These are phyloP conservation scores for Phodopus roborovskii DNA, from an alignment of 2,113 vertebrate species.

Conservation along the genomic window DNA sequence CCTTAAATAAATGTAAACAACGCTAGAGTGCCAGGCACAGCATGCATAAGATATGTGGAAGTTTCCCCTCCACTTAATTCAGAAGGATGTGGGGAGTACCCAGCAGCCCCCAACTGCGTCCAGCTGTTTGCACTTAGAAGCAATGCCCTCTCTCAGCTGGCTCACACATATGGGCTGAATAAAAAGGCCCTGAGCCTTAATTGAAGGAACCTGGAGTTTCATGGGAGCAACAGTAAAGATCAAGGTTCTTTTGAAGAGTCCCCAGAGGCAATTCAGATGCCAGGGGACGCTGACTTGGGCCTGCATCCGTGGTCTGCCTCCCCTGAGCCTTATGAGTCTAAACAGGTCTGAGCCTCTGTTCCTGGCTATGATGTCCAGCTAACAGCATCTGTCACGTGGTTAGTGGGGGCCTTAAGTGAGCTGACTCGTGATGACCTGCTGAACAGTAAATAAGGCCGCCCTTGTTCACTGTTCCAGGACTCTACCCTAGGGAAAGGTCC, in stretches of 20 bases:
- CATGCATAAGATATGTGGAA: neutral
- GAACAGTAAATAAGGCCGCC: neutral
- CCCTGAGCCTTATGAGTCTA: neutral
- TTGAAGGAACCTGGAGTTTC: neutral
- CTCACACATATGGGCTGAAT: neutral
- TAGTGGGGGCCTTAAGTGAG: neutral
- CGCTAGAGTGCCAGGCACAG: neutral
- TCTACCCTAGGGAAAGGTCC: neutral
- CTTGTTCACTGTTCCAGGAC: neutral
- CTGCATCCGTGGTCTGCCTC: neutral
- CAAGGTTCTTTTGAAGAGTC: rapidly evolving
- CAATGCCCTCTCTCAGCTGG: neutral
- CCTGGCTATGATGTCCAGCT: neutral
- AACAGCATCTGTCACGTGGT: neutral
- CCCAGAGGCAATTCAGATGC: neutral
- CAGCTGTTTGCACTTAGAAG: neutral
- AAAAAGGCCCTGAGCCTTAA: neutral
- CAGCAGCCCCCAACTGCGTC: neutral
- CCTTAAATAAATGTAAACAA: neutral
- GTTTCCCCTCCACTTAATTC: neutral
- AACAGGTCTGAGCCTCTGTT: neutral
- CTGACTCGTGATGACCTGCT: rapidly evolving
- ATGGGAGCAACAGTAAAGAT: neutral
- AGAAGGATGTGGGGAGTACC: neutral
- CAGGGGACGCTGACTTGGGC: neutral